These are phyloP conservation scores for Drosophila mettleri DNA, from an alignment of 2,888 invertebrate genomes.

Conservation along the genomic window DNA sequence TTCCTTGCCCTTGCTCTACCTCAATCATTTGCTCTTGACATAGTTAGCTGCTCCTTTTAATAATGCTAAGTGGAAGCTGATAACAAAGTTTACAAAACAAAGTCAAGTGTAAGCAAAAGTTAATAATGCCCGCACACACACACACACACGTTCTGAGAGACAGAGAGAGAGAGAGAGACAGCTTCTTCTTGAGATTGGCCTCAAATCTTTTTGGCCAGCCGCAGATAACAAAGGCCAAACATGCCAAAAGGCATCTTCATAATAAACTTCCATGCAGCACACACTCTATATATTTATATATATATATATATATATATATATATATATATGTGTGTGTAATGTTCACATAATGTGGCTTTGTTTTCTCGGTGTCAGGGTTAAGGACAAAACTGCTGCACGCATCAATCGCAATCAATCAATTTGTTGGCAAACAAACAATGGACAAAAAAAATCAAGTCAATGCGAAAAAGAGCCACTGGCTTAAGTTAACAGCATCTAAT, in stretches of 20 bases:
- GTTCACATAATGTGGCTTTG: conserved; percentile 3
- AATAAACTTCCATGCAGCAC: conserved; percentile 19
- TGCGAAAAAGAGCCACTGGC: conserved; percentile 38
- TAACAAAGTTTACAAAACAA: conserved; percentile 64
- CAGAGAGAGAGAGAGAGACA: conserved; percentile 1
- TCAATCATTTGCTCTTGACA: conserved; percentile 13
- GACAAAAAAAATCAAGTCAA: conserved; percentile 25
- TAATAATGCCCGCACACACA: conserved; percentile 49
- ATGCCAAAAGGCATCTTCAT: conserved; percentile 27
- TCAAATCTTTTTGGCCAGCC: conserved; percentile 23
- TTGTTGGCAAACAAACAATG: conserved; percentile 54
- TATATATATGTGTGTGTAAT: conserved; percentile 9
- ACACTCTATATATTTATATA: not conserved
- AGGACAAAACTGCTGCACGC: conserved; percentile 73
- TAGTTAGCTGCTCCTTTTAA: conserved; percentile 19
- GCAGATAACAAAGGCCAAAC: conserved; percentile 24
- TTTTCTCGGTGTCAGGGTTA: conserved; percentile 60
- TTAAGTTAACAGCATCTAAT: conserved; percentile 77
- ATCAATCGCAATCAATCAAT: conserved; percentile 79
- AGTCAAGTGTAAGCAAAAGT: conserved; percentile 68
- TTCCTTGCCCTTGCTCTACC: not conserved
- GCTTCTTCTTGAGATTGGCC: conserved; percentile 26
- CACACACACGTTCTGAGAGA: conserved; percentile 8
- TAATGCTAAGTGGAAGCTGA: conserved; percentile 51
- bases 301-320: not conserved